Conservation (phyloP, 2,113 vertebrate genomes). For the Pedetes capensis region DNA sequence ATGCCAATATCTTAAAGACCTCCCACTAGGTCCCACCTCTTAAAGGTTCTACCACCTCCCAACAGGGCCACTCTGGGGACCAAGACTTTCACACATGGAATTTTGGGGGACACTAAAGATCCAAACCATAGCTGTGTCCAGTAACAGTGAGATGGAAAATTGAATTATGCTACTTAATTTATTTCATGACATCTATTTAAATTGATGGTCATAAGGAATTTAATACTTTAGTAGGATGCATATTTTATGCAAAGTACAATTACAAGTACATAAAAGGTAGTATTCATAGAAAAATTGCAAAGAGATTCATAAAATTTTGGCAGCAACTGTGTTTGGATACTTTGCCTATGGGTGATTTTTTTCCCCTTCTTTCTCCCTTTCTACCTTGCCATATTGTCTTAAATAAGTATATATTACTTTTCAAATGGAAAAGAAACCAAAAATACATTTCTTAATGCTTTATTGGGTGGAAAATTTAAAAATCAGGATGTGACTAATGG, state of each 20-base stretch:
- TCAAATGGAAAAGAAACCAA: not conserved
- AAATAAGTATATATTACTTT: constrained; percentile 17
- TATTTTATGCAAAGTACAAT: constrained; percentile 11
- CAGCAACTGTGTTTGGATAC: not conserved
- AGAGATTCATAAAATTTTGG: constrained; percentile 28
- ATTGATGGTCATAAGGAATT: constrained; percentile 5
- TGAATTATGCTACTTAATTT: not conserved
- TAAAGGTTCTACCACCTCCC: not conserved
- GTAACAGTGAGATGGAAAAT: not conserved
- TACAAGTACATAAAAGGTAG: not conserved
- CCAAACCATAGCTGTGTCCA: not conserved
- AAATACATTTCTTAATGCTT: not conserved
- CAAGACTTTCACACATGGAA: not conserved
- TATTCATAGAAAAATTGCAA: not conserved
- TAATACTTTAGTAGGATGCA: not conserved
- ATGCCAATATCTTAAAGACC: not conserved
- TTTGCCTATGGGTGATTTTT: not conserved
- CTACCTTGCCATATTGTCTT: not conserved
- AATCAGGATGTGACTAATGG: not conserved
- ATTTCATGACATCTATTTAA: not conserved
- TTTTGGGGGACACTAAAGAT: not conserved
- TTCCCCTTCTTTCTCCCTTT: not conserved
- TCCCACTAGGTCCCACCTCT: not conserved
- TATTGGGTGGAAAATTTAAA: not conserved
- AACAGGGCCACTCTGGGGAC: too few species aligned